Base-by-base conservation (phyloP, 1,140 invertebrate genomes). In the Diploscapter pachys region DNA sequence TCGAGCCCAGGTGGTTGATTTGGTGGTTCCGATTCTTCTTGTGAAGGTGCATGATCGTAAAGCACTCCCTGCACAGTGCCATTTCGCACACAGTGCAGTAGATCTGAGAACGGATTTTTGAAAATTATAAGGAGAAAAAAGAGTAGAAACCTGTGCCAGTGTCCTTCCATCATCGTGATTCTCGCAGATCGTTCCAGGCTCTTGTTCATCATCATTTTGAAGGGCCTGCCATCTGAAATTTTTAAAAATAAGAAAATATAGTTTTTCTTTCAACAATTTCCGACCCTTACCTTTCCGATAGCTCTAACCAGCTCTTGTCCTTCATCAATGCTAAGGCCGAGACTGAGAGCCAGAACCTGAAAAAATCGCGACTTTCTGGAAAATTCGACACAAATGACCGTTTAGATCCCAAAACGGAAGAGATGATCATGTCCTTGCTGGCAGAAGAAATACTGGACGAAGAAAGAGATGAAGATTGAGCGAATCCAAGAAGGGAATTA, bases 101-200 rank as follows among this genome's bases (percentile, higher is more conserved):
- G 63, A 98, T 93, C 61, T 72, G 52, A 67, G 65, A n/a, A 6
- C 89, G 91, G 63, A 98, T 93, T 59, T 72, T 49, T 52, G 65
- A n/a, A 6, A 54, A 8, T 55, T 5, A 8, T 69, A 50, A 53
- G 13, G 13, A 61, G 31, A 61, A 13, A 55, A 69, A n/a, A 55
- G 63, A 11, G 57, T 6, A 64, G 51, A 6, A 53, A 72, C 71
- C 71, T 96, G 93, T 2, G 95, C 95, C 2, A 91, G 89, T 0
- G 95, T 99, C 83, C 93, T 91, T 2, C 93, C 93, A 85, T 99
- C 96, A 85, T 99, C 96, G 85, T 99, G 96, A 86, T 99, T 99
- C 66, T 90, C 91, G 87, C 96, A 99, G 53, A 91, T 91, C 4
- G 92, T 72, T 6, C 81, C 81, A 4, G 79, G 82, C 48, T 80